Conservation (phyloP, 2,888 invertebrate genomes). For the Tortricodes alternella region DNA sequence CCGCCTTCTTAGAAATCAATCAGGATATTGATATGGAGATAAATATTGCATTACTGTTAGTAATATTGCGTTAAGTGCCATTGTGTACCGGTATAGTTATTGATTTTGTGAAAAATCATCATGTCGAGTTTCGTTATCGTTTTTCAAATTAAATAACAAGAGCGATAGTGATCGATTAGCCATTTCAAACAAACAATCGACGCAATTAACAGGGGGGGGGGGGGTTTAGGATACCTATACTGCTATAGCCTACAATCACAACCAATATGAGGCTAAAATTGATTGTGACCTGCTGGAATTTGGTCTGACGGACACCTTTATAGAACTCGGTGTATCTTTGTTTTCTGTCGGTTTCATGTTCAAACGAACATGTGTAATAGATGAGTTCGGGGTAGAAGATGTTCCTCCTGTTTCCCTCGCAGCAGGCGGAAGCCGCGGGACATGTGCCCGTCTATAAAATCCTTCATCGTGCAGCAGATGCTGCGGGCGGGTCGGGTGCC, state of each 20-base stretch:
- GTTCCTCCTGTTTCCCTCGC: not conserved
- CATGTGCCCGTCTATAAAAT: slow-evolving; percentile 65
- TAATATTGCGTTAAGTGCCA: too few species aligned
- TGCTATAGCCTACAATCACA: not conserved
- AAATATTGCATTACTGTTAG: too few species aligned
- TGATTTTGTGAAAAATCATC: slow-evolving; percentile 1
- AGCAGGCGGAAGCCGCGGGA: slow-evolving; percentile 45
- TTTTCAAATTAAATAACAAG: slow-evolving; percentile 22
- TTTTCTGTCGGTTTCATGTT: too few species aligned
- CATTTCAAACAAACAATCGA: slow-evolving; percentile 13
- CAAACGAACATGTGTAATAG: not conserved
- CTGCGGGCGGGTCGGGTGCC: slow-evolving; percentile 57
- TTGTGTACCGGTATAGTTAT: not conserved
- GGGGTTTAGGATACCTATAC: too few species aligned
- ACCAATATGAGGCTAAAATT: too few species aligned
- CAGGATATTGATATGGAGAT: too few species aligned
- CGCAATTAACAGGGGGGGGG: slow-evolving; percentile 5
- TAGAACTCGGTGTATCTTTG: too few species aligned
- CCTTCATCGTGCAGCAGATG: slow-evolving; percentile 68
- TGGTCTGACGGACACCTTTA: too few species aligned
- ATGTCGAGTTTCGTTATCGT: slow-evolving; percentile 20
- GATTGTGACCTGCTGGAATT: too few species aligned
- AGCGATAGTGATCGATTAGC: slow-evolving; percentile 24
- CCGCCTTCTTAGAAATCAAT: too few species aligned
- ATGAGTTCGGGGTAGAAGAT: not conserved